These are phyloP conservation scores for Danaus plexippus DNA, from an alignment of 1,140 invertebrate species.

Conservation along the genomic window DNA sequence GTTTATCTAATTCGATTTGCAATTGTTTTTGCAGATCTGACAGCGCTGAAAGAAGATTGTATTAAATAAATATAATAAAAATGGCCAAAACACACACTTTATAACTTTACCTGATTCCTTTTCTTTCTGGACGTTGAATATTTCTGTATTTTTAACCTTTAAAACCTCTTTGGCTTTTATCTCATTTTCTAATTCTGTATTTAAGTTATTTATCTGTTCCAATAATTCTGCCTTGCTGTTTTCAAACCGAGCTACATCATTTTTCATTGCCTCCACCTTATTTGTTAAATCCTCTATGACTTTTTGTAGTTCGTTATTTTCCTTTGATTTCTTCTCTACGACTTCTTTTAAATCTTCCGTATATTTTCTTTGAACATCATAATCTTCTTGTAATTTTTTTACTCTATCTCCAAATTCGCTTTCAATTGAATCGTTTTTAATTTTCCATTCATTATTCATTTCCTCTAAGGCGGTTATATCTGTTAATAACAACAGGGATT, in stretches of 20 bases:
- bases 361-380: constrained; percentile 19
- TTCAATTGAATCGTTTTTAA: constrained; percentile 29
- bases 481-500: constrained; percentile 15
- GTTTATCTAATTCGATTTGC: constrained; percentile 8
- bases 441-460: constrained; percentile 32
- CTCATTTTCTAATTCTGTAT: constrained; percentile 14
- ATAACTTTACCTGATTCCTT: constrained; percentile 32
- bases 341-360: constrained; percentile 19
- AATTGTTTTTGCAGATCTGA: constrained; percentile 23
- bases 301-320: constrained; percentile 20
- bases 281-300: constrained; percentile 22
- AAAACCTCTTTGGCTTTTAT: constrained; percentile 16
- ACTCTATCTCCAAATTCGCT: constrained; percentile 24
- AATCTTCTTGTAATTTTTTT: constrained; percentile 23
- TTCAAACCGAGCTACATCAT: constrained; percentile 20
- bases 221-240: constrained; percentile 21
- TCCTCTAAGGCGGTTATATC: constrained; percentile 22
- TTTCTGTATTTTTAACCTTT: constrained; percentile 25
- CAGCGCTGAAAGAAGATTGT: constrained; percentile 30
- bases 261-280: constrained; percentile 18
- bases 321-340: constrained; percentile 21
- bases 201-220: constrained; percentile 15
- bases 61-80: not conserved
- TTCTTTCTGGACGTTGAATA: constrained; percentile 27
- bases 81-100: too few species aligned